A percentile compares a stretch with the other conserved stretches of the same genome.
Conservation (phyloP, 2,888 invertebrate species). For the Tillus elongatus region DNA sequence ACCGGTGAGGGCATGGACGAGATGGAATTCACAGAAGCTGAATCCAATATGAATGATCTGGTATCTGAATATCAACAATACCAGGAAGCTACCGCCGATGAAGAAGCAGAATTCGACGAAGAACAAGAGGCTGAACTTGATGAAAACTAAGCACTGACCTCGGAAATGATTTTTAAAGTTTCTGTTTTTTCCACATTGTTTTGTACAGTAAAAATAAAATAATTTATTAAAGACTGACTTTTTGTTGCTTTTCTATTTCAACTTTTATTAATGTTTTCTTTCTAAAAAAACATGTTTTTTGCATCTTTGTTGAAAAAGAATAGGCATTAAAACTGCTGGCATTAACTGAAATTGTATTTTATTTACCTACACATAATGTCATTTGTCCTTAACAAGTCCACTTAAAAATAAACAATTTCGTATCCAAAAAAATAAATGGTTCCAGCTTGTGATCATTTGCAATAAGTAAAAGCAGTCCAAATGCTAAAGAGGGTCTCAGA, state of each 20-base stretch:
- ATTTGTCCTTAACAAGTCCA: too few relatives aligned
- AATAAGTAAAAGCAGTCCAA: too few relatives aligned
- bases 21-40: conserved; percentile 92
- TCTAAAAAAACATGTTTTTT: conserved; percentile 32
- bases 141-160: conserved; percentile 46
- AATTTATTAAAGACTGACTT: conserved; percentile 39
- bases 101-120: conserved; percentile 76
- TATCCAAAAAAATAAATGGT: too few relatives aligned
- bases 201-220: conserved; percentile 34
- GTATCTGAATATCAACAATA: conserved; percentile 94
- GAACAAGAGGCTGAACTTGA: too few relatives aligned
- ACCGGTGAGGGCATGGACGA: conserved; percentile 96
- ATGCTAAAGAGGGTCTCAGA: too few relatives aligned
- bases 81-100: conserved; percentile 80
- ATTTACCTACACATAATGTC: too few relatives aligned
- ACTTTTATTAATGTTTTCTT: conserved; percentile 20
- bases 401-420: too few relatives aligned
- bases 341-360: conserved; percentile 18
- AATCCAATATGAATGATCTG: conserved; percentile 92
- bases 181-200: conserved; percentile 30
- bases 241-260: conserved; percentile 29
- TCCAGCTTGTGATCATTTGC: too few relatives aligned
- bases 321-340: too few relatives aligned
- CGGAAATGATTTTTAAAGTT: conserved; percentile 22
- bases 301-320: conserved; percentile 30